These are phyloP conservation scores for Sebastes nivosus DNA, from an alignment of 2,797 vertebrate species.

Conservation along the genomic window DNA sequence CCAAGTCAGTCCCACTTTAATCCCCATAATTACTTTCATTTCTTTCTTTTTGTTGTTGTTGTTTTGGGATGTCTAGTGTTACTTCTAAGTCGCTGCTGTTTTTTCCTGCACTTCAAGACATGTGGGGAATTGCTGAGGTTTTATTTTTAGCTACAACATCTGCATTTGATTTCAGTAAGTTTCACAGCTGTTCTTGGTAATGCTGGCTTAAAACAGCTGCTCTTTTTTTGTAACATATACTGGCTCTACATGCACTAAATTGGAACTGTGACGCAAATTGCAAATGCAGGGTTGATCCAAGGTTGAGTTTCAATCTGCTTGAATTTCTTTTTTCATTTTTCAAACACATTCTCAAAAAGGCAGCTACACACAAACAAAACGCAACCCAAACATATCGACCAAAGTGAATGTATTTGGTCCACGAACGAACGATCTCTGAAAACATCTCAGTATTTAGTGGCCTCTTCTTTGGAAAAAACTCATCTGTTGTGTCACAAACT, in stretches of 20 bases:
- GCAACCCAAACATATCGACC: not conserved
- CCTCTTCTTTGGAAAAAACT: not conserved
- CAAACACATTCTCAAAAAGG: not conserved
- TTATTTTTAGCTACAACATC: conserved; percentile 75
- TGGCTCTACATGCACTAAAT: conserved; percentile 24
- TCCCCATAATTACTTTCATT: conserved; percentile 47
- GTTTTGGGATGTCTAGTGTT: conserved; percentile 10
- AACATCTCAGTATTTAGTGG: not conserved
- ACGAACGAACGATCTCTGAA: not conserved
- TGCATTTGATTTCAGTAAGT: conserved; percentile 51
- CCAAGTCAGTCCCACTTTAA: conserved; percentile 40
- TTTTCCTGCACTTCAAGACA: conserved; percentile 37
- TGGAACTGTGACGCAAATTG: conserved; percentile 28
- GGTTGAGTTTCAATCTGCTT: conserved; percentile 10
- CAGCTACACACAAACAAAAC: not conserved
- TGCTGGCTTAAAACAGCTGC: conserved; percentile 59
- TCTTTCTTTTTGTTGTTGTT: not conserved
- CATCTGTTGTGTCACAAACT: not conserved
- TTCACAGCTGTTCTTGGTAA: conserved; percentile 62
- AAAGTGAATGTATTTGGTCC: not conserved
- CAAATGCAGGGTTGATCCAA: conserved; percentile 5
- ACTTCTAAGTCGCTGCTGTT: conserved; percentile 31
- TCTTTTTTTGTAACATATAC: conserved; percentile 16
- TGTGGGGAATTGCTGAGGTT: conserved; percentile 45
- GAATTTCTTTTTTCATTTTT: not conserved